These are phyloP conservation scores for Cheilosia impressa DNA, from an alignment of 2,888 invertebrate species.

Conservation along the genomic window DNA sequence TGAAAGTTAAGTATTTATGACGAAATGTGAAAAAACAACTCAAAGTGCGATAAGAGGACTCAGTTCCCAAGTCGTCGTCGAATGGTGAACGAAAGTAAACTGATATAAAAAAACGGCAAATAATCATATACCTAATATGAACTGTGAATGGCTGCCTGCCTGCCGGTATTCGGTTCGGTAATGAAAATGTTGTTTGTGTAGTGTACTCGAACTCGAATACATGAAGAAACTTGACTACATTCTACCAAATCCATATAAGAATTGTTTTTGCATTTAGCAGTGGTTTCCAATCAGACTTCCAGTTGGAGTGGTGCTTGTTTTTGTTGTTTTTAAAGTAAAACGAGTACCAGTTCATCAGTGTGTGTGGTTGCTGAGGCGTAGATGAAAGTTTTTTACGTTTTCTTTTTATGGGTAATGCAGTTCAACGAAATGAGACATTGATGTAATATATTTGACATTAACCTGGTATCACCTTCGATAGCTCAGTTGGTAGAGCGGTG, in stretches of 20 bases:
- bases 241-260: slow-evolving; percentile 17
- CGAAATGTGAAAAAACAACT: slow-evolving; percentile 1
- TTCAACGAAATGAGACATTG: fast-evolving
- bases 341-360: slow-evolving; percentile 3
- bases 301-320: slow-evolving; percentile 52
- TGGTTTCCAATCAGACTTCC: slow-evolving; percentile 61
- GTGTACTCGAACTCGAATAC: neutral
- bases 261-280: slow-evolving; percentile 22
- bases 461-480: slow-evolving; percentile 50
- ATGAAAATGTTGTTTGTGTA: neutral
- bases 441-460: neutral
- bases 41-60: slow-evolving; percentile 15
- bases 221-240: neutral
- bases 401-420: slow-evolving; percentile 22
- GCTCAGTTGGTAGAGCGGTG: slow-evolving; percentile 75
- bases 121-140: neutral
- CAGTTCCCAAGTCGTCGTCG: slow-evolving; percentile 53
- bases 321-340: neutral
- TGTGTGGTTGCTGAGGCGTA: slow-evolving; percentile 7
- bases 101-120: slow-evolving; percentile 60
- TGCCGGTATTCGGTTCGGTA: neutral
- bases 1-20: slow-evolving; percentile 33
- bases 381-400: too few relatives aligned
- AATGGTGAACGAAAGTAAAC: slow-evolving; percentile 78
- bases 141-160: slow-evolving; percentile 7